A percentile compares a stretch with the other conserved stretches of the same genome.
Conservation (phyloP, 2,797 vertebrate species). For the Lutjanus argentimaculatus region DNA sequence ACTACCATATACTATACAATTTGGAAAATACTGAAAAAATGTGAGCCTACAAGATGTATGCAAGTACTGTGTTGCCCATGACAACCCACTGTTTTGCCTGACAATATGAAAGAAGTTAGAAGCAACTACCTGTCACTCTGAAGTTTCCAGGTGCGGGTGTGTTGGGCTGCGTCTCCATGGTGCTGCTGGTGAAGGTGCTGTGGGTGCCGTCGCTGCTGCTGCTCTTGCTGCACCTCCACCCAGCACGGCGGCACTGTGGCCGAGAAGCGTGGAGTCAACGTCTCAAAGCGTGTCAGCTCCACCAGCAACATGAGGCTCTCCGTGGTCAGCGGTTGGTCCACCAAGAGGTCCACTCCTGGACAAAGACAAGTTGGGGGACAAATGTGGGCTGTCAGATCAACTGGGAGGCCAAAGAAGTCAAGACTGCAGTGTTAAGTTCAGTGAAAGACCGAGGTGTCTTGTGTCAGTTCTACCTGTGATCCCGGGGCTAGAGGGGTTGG, state of each 20-base stretch:
- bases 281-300: constrained; percentile 98
- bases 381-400: background rate
- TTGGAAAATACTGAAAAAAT: background rate
- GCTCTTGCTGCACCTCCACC: constrained; percentile 99
- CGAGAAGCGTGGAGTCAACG: constrained; percentile 96
- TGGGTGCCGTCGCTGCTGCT: constrained; percentile 96
- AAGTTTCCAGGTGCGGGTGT: constrained; percentile 98
- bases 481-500: constrained; percentile 97
- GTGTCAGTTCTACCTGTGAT: constrained; percentile 91
- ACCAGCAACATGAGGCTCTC: constrained; percentile 96
- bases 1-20: background rate
- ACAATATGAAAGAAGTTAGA: background rate
- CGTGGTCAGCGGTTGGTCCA: constrained; percentile 93
- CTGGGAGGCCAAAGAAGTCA: background rate
- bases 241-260: constrained; percentile 98
- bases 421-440: no score
- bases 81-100: background rate
- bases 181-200: constrained; percentile 99
- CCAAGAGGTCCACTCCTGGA: constrained; percentile 95
- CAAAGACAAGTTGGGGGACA: background rate
- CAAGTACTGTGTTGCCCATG: no score
- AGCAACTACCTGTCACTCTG: constrained; percentile 92
- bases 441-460: background rate
- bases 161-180: constrained; percentile 98
- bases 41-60: no score